Evolutionary conservation across 2,888 invertebrate species (phyloP).

Genomic region (Xestia rhomboidea): DNA sequence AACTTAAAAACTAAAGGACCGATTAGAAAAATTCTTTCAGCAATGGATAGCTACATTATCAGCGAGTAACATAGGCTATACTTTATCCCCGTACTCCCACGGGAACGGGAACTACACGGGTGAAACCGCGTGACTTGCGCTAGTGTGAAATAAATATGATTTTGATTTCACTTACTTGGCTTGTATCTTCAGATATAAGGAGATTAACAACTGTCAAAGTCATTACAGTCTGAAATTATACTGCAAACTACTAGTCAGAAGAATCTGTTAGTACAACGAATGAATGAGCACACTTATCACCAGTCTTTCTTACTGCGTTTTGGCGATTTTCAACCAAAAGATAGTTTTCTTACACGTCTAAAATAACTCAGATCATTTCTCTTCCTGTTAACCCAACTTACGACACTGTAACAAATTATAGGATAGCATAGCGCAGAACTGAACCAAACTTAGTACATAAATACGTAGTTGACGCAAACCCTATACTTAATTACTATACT

Average conservation of each 20-base stretch:
- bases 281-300: not conserved
- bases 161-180: no score
- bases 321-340: not conserved
- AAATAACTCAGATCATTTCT: constrained; percentile 13
- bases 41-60: no score
- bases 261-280: not conserved
- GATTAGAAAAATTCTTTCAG: no score
- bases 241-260: not conserved
- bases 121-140: no score
- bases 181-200: no score
- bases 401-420: constrained; percentile 22
- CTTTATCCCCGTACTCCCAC: no score
- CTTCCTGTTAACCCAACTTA: not conserved
- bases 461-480: constrained; percentile 44
- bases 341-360: not conserved
- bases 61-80: no score
- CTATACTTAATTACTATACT: constrained; percentile 37
- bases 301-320: not conserved
- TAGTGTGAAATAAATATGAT: no score
- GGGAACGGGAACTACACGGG: no score
- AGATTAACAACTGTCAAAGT: no score
- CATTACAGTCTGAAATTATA: not conserved
- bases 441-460: constrained; percentile 52
- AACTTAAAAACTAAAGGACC: no score
- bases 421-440: constrained; percentile 9